A percentile compares a stretch with the other conserved stretches of the same genome.
Conservation (phyloP, 2,888 invertebrate genomes). For the Troglohyphantes excavatus region DNA sequence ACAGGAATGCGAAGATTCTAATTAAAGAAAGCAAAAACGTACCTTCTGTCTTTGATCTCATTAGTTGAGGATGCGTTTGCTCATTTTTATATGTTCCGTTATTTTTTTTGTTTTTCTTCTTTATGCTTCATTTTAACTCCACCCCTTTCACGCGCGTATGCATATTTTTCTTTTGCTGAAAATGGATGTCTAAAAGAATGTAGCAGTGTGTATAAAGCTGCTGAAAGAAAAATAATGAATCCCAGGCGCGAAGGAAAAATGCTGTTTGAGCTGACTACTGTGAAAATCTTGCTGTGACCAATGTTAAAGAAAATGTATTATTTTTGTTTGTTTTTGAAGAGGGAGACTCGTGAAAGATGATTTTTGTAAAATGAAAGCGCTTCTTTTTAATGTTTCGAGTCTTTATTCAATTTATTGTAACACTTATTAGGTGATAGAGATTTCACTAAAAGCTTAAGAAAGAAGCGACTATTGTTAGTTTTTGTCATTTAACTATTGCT, state of each 20-base stretch:
- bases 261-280: conserved; percentile 31
- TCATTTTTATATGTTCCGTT: conserved; percentile 35
- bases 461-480: neutral
- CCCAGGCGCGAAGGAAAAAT: conserved; percentile 15
- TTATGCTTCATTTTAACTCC: conserved; percentile 24
- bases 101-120: conserved; percentile 11
- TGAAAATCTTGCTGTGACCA: conserved; percentile 38
- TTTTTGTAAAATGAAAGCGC: neutral
- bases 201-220: conserved; percentile 23
- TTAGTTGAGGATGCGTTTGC: conserved; percentile 50
- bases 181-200: conserved; percentile 51
- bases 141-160: neutral
- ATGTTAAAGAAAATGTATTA: conserved; percentile 47
- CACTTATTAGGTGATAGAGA: neutral
- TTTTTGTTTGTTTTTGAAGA: conserved; percentile 43
- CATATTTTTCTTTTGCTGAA: conserved; percentile 14
- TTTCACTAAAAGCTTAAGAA: neutral
- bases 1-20: conserved; percentile 45
- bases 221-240: conserved; percentile 9
- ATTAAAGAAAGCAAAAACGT: conserved; percentile 65
- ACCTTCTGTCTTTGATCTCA: conserved; percentile 67
- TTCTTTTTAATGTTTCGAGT: conserved; percentile 3
- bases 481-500: neutral
- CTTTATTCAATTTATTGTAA: conserved; percentile 32
- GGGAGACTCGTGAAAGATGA: conserved; percentile 23